phyloP scores from a whole-genome alignment of 2,888 invertebrate species.

The Volucella inflata region DNA sequence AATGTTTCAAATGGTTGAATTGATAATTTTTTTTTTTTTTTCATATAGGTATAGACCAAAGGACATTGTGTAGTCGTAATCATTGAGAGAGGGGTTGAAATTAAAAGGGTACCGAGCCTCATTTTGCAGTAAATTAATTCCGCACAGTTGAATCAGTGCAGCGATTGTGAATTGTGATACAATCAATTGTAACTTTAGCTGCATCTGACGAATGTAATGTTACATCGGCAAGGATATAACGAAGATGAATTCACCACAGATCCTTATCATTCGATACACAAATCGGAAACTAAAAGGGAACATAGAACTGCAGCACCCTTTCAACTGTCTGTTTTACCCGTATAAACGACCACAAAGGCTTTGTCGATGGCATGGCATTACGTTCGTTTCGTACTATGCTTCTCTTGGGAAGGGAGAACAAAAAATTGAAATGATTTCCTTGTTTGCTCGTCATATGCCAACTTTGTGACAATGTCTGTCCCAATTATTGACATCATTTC shows the following conservation, averaged over 20 bases:
- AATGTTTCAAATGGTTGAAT: conserved; percentile 19
- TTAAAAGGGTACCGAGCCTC: not conserved
- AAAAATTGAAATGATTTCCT: not conserved
- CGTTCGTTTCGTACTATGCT: not conserved
- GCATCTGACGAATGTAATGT: conserved; percentile 14
- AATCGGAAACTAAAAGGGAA: not conserved
- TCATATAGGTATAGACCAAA: conserved; percentile 2
- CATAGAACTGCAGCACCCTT: conserved; percentile 11
- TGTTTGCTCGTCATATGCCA: not conserved
- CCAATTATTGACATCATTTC: conserved; percentile 6
- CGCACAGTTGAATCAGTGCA: conserved; percentile 33
- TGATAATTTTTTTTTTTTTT: conserved; percentile 1
- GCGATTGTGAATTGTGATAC: conserved; percentile 38
- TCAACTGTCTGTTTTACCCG: conserved; percentile 16
- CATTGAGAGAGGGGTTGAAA: conserved; percentile 2
- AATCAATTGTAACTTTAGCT: conserved; percentile 34
- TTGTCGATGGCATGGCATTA: too few relatives aligned
- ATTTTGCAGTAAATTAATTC: conserved; percentile 41
- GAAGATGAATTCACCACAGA: conserved; percentile 37
- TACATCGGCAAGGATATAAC: not conserved
- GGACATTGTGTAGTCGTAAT: not conserved
- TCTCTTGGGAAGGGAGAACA: not conserved
- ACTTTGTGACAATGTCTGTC: conserved; percentile 24
- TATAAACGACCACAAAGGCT: conserved; percentile 14
- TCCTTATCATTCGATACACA: conserved; percentile 42